Evolutionary conservation across 2,888 invertebrate genomes (phyloP).

Genomic region (Rutpela maculata): DNA sequence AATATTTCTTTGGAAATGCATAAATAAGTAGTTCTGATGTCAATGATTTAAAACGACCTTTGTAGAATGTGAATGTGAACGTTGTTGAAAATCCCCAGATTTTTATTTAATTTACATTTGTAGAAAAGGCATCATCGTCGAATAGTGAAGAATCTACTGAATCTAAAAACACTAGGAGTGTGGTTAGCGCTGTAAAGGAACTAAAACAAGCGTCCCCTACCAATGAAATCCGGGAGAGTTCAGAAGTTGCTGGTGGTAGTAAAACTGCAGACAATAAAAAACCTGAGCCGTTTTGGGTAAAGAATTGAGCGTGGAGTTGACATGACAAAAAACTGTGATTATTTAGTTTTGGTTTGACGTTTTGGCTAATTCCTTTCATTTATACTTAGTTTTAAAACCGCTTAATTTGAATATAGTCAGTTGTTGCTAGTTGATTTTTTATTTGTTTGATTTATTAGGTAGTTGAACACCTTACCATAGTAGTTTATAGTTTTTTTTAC

Average conservation of each 20-base stretch:
- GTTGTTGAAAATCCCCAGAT: background rate
- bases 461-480: background rate
- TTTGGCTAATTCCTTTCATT: slow-evolving; percentile 34
- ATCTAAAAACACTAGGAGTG: slow-evolving; percentile 37
- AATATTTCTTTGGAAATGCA: background rate
- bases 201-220: slow-evolving; percentile 34
- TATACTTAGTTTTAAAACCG: slow-evolving; percentile 34
- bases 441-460: slow-evolving; percentile 21
- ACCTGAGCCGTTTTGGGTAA: slow-evolving; percentile 62
- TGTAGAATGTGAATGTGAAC: background rate
- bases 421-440: slow-evolving; percentile 29
- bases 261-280: slow-evolving; percentile 36
- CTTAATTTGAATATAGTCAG: slow-evolving; percentile 30
- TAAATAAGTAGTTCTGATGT: no score
- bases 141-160: background rate
- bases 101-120: background rate
- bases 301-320: slow-evolving; percentile 46
- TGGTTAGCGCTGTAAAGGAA: slow-evolving; percentile 47
- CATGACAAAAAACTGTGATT: slow-evolving; percentile 44
- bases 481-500: background rate
- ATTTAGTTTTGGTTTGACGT: slow-evolving; percentile 31
- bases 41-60: no score
- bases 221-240: slow-evolving; percentile 4
- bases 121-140: slow-evolving; percentile 27
- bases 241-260: slow-evolving; percentile 24